Conservation (phyloP, 2,113 vertebrate genomes). For the Macquaria australasica region DNA sequence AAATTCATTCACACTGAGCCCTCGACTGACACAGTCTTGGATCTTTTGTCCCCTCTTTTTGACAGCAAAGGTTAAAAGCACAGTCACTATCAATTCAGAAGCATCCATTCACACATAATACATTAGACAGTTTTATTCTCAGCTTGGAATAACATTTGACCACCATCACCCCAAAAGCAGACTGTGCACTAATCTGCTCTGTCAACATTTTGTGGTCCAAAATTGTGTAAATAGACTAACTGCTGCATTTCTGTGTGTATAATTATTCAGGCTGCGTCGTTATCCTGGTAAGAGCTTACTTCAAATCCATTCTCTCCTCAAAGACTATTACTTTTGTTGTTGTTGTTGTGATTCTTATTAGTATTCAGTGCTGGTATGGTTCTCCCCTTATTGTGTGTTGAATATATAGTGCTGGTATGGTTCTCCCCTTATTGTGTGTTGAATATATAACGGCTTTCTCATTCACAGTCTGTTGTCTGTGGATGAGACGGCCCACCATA, state of each 20-base stretch:
- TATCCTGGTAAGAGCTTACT: constrained; percentile 16
- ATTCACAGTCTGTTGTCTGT: not conserved
- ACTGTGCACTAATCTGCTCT: not conserved
- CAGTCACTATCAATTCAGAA: not conserved
- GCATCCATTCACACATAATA: constrained; percentile 10
- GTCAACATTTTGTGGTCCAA: constrained; percentile 19
- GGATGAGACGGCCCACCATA: too few species aligned
- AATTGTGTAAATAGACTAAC: not conserved
- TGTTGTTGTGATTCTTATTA: constrained; percentile 15
- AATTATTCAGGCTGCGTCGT: not conserved
- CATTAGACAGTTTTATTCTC: not conserved
- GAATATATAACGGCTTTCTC: not conserved
- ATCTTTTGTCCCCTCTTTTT: constrained; percentile 1
- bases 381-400: not conserved
- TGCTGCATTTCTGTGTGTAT: not conserved
- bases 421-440: not conserved
- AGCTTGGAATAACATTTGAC: constrained; percentile 5
- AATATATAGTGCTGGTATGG: not conserved
- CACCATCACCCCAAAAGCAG: not conserved
- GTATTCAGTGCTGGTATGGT: not conserved
- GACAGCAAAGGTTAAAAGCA: constrained; percentile 12
- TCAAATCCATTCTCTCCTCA: constrained; percentile 26
- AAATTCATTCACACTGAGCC: not conserved
- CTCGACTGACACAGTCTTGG: not conserved
- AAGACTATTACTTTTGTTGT: constrained; percentile 5